Conservation (phyloP, 23 tunicate species). For the Halocynthia roretzi region DNA sequence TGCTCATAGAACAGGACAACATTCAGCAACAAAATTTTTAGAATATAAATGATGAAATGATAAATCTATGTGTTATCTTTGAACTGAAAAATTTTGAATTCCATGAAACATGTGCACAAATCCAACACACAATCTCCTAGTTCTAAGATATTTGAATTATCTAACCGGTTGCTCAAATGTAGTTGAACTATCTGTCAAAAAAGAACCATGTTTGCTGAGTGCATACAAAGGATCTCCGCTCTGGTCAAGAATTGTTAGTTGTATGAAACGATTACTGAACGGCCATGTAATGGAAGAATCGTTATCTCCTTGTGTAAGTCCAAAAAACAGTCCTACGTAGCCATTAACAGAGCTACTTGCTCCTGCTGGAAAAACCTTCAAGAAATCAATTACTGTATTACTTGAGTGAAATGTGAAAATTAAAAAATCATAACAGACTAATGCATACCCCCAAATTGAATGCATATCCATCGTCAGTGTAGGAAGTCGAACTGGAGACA, state of each 20-base stretch:
- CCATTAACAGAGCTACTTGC: slow-evolving; percentile 28
- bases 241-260: slow-evolving; percentile 50
- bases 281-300: slow-evolving; percentile 62
- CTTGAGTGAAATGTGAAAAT: not conserved
- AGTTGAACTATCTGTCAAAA: no score
- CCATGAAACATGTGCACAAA: no score
- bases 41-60: no score
- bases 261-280: slow-evolving; percentile 36
- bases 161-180: no score
- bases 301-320: slow-evolving; percentile 42
- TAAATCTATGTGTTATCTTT: no score
- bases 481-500: slow-evolving; percentile 38
- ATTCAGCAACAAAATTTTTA: no score
- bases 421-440: not conserved
- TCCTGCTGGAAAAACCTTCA: slow-evolving; percentile 63
- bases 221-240: slow-evolving; percentile 23
- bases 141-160: no score
- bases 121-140: no score
- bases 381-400: not conserved
- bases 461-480: slow-evolving; percentile 66
- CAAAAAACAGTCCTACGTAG: slow-evolving; percentile 46
- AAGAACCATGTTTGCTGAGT: no score
- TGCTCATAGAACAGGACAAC: no score
- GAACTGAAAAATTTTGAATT: no score
- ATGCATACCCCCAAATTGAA: slow-evolving; percentile 44